phyloP scores from a whole-genome alignment of 2,888 invertebrate genomes.

The Chloroclystis v-ata region DNA sequence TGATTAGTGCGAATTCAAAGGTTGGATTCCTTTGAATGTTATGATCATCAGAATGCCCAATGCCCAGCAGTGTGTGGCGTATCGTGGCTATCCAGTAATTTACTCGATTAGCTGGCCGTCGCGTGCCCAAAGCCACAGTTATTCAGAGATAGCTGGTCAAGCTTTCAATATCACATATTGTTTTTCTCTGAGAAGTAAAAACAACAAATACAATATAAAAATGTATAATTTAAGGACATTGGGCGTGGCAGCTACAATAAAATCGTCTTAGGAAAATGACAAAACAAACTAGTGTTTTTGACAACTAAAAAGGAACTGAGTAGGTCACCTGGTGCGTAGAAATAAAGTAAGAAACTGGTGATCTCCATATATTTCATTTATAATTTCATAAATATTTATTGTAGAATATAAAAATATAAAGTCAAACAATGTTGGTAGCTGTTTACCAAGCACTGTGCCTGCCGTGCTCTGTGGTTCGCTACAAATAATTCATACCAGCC shows the following conservation, averaged over 20 bases:
- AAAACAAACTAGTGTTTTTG: too few species aligned
- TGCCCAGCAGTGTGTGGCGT: slow-evolving; percentile 4
- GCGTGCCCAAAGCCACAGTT: slow-evolving; percentile 46
- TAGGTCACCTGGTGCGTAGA: too few species aligned
- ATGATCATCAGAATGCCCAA: slow-evolving; percentile 14
- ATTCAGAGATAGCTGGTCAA: slow-evolving; percentile 1
- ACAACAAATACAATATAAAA: background rate
- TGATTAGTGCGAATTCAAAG: slow-evolving; percentile 15
- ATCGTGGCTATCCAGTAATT: slow-evolving; percentile 46
- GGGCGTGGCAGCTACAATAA: background rate
- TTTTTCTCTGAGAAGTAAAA: too few species aligned
- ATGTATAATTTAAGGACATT: too few species aligned
- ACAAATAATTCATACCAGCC: slow-evolving; percentile 73
- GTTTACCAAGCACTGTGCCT: slow-evolving; percentile 9
- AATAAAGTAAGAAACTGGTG: too few species aligned
- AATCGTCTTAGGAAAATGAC: background rate
- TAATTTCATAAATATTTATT: background rate
- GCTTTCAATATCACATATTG: too few species aligned
- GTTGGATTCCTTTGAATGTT: slow-evolving; percentile 7
- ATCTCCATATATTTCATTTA: too few species aligned
- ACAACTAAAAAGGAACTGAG: too few species aligned
- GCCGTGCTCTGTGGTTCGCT: slow-evolving; percentile 29
- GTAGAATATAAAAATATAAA: background rate
- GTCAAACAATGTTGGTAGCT: background rate
- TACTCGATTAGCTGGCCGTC: slow-evolving; percentile 51